phyloP scores from a whole-genome alignment of 2,888 invertebrate species.

The Diachrysia chrysitis region DNA sequence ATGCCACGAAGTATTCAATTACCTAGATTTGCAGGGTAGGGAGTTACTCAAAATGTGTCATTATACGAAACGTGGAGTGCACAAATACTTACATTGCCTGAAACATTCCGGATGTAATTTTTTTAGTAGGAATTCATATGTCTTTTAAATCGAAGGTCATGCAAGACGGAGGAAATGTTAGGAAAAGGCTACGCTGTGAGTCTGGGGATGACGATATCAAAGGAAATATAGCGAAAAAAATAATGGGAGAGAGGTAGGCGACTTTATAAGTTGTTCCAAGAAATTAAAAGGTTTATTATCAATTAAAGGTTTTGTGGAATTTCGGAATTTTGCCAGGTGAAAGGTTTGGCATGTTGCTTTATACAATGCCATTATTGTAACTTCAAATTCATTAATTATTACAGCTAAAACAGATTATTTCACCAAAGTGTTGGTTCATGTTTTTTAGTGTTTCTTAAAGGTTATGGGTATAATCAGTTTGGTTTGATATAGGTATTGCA shows the following conservation, averaged over 20 bases:
- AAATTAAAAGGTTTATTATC: slow-evolving; percentile 25
- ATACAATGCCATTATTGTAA: background rate
- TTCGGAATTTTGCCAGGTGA: slow-evolving; percentile 38
- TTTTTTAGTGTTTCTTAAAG: slow-evolving; percentile 4
- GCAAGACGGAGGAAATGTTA: slow-evolving; percentile 64
- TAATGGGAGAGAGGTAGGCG: slow-evolving; percentile 74
- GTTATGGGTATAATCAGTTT: slow-evolving; percentile 6
- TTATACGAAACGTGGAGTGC: background rate
- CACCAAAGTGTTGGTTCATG: background rate
- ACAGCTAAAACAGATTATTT: background rate
- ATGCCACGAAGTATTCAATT: slow-evolving; percentile 12
- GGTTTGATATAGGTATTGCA: slow-evolving; percentile 21
- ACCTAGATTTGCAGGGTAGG: slow-evolving; percentile 8
- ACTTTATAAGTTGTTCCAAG: slow-evolving; percentile 26
- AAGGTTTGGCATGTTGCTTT: slow-evolving; percentile 43
- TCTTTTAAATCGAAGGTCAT: slow-evolving; percentile 63
- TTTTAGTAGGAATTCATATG: slow-evolving; percentile 21
- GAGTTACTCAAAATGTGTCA: background rate
- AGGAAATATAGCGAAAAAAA: slow-evolving; percentile 78
- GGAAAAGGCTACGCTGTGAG: slow-evolving; percentile 79
- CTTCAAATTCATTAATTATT: background rate
- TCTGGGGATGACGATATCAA: slow-evolving; percentile 71
- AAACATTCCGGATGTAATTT: too few species aligned
- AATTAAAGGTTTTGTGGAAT: slow-evolving; percentile 32
- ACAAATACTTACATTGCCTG: background rate